A percentile compares a stretch with the other conserved stretches of the same genome.
Conservation (phyloP, 2,888 invertebrate genomes). For the Nomada ruficornis region DNA sequence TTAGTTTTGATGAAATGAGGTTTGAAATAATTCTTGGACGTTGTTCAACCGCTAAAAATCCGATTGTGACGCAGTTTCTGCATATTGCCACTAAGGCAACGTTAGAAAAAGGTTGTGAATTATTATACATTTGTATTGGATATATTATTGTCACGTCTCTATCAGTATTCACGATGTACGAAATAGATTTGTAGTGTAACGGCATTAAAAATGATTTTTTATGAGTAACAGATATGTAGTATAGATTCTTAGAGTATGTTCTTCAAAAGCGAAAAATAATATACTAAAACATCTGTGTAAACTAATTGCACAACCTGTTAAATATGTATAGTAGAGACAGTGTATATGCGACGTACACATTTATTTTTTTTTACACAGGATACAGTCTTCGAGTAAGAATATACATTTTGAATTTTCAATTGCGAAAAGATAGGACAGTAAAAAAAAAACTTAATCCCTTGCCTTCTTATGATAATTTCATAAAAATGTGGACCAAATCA, state of each 20-base stretch:
- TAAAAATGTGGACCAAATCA: neutral
- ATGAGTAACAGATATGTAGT: too few species aligned
- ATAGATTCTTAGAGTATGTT: too few species aligned
- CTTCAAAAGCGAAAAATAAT: too few species aligned
- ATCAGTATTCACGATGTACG: neutral
- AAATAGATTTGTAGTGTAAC: too few species aligned
- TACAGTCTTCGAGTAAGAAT: neutral
- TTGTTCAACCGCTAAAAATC: slow-evolving; percentile 38
- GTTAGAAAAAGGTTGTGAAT: neutral
- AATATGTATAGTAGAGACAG: neutral
- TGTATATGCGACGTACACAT: neutral
- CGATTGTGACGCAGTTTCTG: slow-evolving; percentile 1
- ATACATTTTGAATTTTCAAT: neutral
- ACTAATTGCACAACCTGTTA: neutral
- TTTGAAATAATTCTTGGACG: slow-evolving; percentile 39
- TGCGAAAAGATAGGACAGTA: neutral
- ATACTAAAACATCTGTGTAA: neutral
- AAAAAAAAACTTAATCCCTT: neutral
- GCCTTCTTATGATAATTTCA: neutral
- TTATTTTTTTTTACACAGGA: neutral
- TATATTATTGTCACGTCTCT: too few species aligned
- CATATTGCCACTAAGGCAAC: slow-evolving; percentile 1
- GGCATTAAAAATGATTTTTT: too few species aligned
- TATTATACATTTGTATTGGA: neutral
- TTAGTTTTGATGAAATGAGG: slow-evolving; percentile 12